Evolutionary conservation across 2,888 invertebrate species (phyloP).

Genomic region (Gisinianus flammeolus): DNA sequence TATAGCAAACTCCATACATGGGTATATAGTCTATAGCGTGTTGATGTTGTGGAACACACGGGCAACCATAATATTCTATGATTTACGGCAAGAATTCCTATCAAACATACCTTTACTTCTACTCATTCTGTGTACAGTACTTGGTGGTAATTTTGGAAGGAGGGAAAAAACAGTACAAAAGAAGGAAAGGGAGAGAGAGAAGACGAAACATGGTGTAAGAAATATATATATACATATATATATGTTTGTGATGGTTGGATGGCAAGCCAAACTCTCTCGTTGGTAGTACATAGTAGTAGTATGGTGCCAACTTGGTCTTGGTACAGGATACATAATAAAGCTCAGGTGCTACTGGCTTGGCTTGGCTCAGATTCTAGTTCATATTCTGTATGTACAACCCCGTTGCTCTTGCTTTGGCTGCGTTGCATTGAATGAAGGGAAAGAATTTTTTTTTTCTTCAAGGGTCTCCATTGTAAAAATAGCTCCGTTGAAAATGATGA

Average conservation of each 20-base stretch:
- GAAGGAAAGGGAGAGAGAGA: not conserved
- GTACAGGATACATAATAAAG: not conserved
- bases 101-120: too few species aligned
- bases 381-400: not conserved
- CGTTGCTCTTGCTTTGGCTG: not conserved
- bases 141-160: not conserved
- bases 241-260: not conserved
- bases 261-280: not conserved
- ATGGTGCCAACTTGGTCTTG: not conserved
- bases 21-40: too few species aligned
- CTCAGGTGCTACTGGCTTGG: conserved; percentile 4
- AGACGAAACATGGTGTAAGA: not conserved
- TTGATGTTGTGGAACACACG: too few species aligned
- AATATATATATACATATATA: not conserved
- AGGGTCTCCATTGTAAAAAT: conserved; percentile 1
- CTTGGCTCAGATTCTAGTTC: not conserved
- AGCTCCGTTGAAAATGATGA: conserved; percentile 10
- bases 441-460: conserved; percentile 6
- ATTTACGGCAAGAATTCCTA: too few species aligned
- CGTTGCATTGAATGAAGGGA: conserved; percentile 3
- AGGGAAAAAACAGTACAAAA: not conserved
- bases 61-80: too few species aligned
- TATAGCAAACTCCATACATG: too few species aligned
- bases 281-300: too few species aligned
- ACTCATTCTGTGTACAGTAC: too few species aligned